Conservation (phyloP, 2,113 vertebrate genomes). For the Bagarius yarrelli region DNA sequence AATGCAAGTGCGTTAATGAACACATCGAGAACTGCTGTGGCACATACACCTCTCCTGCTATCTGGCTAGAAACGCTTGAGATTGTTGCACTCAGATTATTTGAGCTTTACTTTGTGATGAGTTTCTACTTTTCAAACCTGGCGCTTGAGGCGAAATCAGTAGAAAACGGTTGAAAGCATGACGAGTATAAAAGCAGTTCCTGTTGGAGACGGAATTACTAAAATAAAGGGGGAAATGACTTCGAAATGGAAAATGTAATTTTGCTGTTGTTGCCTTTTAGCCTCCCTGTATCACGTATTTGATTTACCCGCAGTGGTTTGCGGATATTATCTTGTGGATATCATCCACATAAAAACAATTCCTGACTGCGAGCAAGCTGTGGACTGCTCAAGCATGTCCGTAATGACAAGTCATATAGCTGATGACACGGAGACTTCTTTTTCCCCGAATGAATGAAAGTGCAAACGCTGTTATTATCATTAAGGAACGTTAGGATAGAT, state of each 20-base stretch:
- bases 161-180: conserved; percentile 43
- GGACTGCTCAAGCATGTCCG: conserved; percentile 66
- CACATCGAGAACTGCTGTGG: too few species aligned
- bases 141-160: conserved; percentile 52
- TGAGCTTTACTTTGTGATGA: neutral
- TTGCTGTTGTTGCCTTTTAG: conserved; percentile 45
- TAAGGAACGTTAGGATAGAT: conserved; percentile 58
- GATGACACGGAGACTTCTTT: conserved; percentile 59
- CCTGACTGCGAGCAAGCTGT: conserved; percentile 64
- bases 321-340: conserved; percentile 69
- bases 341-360: conserved; percentile 61
- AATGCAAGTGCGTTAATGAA: neutral
- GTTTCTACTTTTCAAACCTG: neutral
- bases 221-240: conserved; percentile 64
- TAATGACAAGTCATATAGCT: conserved; percentile 63
- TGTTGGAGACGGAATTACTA: conserved; percentile 64
- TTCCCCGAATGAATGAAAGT: conserved; percentile 60
- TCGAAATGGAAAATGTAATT: conserved; percentile 62
- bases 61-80: conserved; percentile 51
- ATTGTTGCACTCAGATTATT: conserved; percentile 56
- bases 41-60: conserved; percentile 13
- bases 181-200: conserved; percentile 62
- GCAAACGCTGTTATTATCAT: conserved; percentile 66
- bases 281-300: conserved; percentile 62
- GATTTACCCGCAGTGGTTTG: conserved; percentile 67